A percentile compares a stretch with the other conserved stretches of the same genome.
Evolutionary conservation across 2,888 invertebrate genomes (phyloP).

Genomic region (Chelonus formosanus): DNA sequence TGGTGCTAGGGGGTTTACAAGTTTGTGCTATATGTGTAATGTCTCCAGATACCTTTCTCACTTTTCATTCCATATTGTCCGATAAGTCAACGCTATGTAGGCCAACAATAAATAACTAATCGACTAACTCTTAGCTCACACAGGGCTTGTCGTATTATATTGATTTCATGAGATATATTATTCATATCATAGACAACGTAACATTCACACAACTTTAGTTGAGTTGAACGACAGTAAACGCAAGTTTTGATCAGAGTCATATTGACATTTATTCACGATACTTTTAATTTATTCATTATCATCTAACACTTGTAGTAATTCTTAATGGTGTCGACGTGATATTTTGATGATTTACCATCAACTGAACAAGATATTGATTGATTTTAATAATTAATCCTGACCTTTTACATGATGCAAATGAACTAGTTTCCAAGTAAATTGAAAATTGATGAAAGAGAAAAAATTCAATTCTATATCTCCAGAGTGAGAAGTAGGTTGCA

Average conservation of each 20-base stretch:
- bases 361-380: neutral
- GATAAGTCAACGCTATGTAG: conserved; percentile 43
- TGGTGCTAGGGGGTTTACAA: neutral
- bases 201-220: neutral
- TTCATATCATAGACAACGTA: conserved; percentile 48
- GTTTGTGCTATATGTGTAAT: neutral
- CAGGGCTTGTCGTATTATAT: conserved; percentile 45
- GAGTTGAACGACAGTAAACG: conserved; percentile 1
- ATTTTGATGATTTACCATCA: too few relatives aligned
- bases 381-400: neutral
- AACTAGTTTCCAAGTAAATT: too few relatives aligned
- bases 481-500: conserved; percentile 9
- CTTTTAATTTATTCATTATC: neutral
- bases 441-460: conserved; percentile 6
- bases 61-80: conserved; percentile 19
- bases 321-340: too few relatives aligned
- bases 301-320: too few relatives aligned
- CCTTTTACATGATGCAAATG: too few relatives aligned
- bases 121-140: conserved; percentile 30
- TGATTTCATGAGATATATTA: conserved; percentile 57
- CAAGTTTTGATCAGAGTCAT: neutral
- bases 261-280: neutral
- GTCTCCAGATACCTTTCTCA: conserved; percentile 9
- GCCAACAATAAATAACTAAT: conserved; percentile 47
- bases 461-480: conserved; percentile 5